Base-by-base conservation (phyloP, 2,113 vertebrate genomes). In the Carassius auratus region DNA sequence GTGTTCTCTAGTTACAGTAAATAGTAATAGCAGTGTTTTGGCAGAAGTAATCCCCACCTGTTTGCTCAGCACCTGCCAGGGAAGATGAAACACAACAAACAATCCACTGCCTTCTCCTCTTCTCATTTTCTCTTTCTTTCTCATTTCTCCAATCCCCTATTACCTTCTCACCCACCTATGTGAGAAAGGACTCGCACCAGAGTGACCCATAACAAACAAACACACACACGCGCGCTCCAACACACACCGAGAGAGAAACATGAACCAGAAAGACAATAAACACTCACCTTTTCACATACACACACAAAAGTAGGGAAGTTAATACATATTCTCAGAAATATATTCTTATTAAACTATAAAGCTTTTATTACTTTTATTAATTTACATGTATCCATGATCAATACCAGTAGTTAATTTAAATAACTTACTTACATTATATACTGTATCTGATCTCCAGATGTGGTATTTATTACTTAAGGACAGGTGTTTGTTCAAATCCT, bases 1-100 rank as follows among this genome's bases (percentile, higher is more conserved):
- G 6, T 45, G 38, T 55, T 86, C 69, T 88, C 76, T 48, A 50
- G 87, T 88, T 86, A 84, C 87, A 88, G 45, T 76, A 59, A 75
- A 68, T 82, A 75, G 59, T 38, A 81, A 48, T 81, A 62, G 77
- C 69, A 62, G 42, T 62, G 81, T 86, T 69, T 84, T 81, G 81
- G 76, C 71, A 42, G 80, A 59, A 76, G 50, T 79, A 50, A 79
- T 59, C n/a, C n/a, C 57, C 80, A 83, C 64, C 80, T 83, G 79
- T 76, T 76, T 19, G 59, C 33, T 26, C 33, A 14, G 69, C 26
- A 12, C 36, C 68, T 23, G 78, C 21, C 71, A 38, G 79, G 17
- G 42, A 30, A 71, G 75, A 36, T 45, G 55, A 85, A 88, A 87
- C 81, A 50, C 64, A 82, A 86, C 76, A 48, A 76, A 76, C 75